These are phyloP conservation scores for Alauda arvensis DNA, from an alignment of 2,797 vertebrate species.

Conservation along the genomic window DNA sequence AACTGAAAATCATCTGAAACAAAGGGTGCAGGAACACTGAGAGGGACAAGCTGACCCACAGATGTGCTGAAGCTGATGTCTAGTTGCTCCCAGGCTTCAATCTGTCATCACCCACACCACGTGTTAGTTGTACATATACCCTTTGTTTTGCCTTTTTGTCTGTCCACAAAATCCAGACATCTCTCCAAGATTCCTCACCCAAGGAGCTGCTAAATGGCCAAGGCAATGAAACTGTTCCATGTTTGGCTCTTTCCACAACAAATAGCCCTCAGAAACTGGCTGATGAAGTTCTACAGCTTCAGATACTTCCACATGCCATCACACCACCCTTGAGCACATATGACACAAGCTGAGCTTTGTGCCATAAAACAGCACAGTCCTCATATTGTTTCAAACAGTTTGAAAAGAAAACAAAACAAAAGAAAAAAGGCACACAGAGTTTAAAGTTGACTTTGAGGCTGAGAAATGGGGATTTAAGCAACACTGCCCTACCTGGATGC, in stretches of 20 bases:
- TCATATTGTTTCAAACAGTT: neutral
- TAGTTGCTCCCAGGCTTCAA: neutral
- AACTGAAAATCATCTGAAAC: slow-evolving; percentile 6
- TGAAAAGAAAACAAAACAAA: neutral
- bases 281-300: neutral
- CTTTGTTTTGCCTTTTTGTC: neutral
- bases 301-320: neutral
- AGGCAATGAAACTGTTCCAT: neutral
- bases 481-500: neutral
- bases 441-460: neutral
- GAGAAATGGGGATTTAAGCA: neutral
- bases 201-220: neutral
- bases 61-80: neutral
- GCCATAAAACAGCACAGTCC: neutral
- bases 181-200: neutral
- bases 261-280: neutral
- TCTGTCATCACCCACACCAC: neutral
- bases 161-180: neutral
- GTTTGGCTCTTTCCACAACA: neutral
- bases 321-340: rapidly evolving
- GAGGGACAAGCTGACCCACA: neutral
- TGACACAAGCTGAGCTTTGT: neutral
- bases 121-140: rapidly evolving
- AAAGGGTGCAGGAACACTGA: neutral
- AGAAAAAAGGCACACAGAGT: neutral